phyloP scores from a whole-genome alignment of 2,888 invertebrate genomes.

The Patella depressa region DNA sequence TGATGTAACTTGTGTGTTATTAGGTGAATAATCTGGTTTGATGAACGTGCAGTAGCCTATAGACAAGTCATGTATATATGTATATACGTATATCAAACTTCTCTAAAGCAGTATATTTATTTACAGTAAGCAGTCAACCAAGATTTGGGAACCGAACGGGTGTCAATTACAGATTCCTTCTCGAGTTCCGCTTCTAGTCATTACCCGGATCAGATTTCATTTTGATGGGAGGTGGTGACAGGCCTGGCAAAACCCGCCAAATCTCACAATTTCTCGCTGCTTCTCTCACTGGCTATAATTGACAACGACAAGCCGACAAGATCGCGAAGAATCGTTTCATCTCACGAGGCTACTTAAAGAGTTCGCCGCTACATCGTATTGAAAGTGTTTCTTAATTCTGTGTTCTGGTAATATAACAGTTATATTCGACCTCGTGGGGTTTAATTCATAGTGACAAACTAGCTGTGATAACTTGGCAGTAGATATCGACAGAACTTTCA shows the following conservation, averaged over 20 bases:
- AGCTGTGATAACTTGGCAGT: no score
- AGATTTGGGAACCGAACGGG: background rate
- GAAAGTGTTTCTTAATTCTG: conserved; percentile 6
- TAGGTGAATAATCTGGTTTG: no score
- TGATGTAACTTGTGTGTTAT: no score
- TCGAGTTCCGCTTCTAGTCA: background rate
- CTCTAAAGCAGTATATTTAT: no score
- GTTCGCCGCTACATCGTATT: conserved; percentile 14
- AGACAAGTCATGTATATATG: no score
- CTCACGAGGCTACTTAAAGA: conserved; percentile 16
- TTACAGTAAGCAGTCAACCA: background rate
- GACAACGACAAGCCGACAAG: conserved; percentile 24
- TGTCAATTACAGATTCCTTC: conserved; percentile 2
- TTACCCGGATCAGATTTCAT: conserved; percentile 16
- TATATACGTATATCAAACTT: no score
- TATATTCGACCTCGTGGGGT: no score
- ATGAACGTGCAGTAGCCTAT: no score
- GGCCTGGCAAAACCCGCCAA: conserved; percentile 13
- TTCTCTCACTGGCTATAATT: conserved; percentile 24
- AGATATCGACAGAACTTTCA: no score
- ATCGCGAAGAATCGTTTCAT: conserved; percentile 14
- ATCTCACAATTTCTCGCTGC: conserved; percentile 14
- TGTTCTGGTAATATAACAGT: background rate
- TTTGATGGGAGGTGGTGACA: conserved; percentile 19
- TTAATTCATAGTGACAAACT: no score